Base-by-base conservation (phyloP, 2,888 invertebrate species). In the Chymomyza amoena region DNA sequence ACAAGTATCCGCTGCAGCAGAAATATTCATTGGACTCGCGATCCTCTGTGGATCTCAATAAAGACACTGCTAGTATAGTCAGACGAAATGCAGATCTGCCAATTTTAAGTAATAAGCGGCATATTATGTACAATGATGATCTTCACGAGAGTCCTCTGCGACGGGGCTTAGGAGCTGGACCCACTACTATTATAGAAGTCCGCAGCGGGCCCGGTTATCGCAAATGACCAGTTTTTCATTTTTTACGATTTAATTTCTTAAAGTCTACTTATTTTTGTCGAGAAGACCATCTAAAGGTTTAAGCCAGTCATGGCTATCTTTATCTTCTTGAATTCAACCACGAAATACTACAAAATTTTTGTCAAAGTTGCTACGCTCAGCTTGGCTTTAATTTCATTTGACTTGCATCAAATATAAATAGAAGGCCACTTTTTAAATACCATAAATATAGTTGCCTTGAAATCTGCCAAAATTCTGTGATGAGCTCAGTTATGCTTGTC, bases 151-250 rank as follows among this genome's bases (percentile, higher is more conserved):
- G 54, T 92, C 93, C 68, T 81, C 91, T 76, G 91, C 93, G 84
- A 68, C 89, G 89, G 16, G 89, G 89, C 67, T 90, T 91, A 10
- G 93, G 93, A 65, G 93, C 9, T 15, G 57, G 57, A 15, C 20
- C 25, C 51, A 85, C 94, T 64, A 94, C 94, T 56, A 93, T 94
- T 64, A 94, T 94, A 69, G 94, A 94, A 91, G 93, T 94, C 72
- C 93, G 94, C 79, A 89, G 39, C 39, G 39, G 39, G 39, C 13
- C 39, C 4, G 39, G 78, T 54, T 20, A 85, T 70, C 85, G 83
- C 71, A 85, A 85, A 67, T 83, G 71, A 83, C 52, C 20, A 18
- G 56, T 28, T 28, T 61, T 65, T 39, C 16, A n/a, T 25, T 45
- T 45, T 45, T 10, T 45, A 45, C 2, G 13, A 39, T 9, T 39